phyloP scores from a whole-genome alignment of 2,888 invertebrate species.

The Scrobipalpa costella region DNA sequence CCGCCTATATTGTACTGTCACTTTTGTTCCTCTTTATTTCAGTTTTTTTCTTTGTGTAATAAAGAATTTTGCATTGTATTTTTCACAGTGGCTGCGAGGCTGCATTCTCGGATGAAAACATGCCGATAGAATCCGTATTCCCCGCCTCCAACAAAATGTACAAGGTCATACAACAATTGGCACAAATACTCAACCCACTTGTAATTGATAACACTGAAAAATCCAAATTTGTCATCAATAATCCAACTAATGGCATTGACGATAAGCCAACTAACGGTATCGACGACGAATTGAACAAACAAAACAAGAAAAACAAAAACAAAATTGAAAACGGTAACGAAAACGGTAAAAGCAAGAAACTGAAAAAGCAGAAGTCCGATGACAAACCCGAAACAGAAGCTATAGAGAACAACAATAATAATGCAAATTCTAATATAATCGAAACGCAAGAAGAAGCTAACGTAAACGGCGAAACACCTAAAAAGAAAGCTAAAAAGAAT shows the following conservation, averaged over 20 bases:
- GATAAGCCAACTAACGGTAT: constrained; percentile 35
- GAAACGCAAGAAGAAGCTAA: constrained; percentile 30
- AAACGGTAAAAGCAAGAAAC: constrained; percentile 25
- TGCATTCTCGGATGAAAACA: constrained; percentile 41
- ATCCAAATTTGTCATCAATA: constrained; percentile 37
- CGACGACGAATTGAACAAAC: constrained; percentile 34
- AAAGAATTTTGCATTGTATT: too few relatives aligned
- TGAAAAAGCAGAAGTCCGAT: constrained; percentile 27
- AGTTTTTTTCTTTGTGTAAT: constrained; percentile 32
- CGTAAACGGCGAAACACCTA: constrained; percentile 27
- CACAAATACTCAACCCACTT: constrained; percentile 47
- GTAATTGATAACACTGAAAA: constrained; percentile 26
- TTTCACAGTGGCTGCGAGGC: constrained; percentile 53
- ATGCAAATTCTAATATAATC: constrained; percentile 20
- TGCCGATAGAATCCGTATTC: constrained; percentile 38
- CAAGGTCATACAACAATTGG: constrained; percentile 52
- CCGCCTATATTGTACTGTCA: too few relatives aligned
- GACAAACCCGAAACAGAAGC: constrained; percentile 30
- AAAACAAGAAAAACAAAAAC: constrained; percentile 35
- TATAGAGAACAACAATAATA: constrained; percentile 18
- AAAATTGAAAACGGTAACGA: constrained; percentile 27
- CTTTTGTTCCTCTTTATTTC: not conserved
- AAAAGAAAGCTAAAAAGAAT: constrained; percentile 43
- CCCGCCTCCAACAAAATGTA: constrained; percentile 51
- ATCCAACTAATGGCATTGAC: constrained; percentile 34